Evolutionary conservation across 2,888 invertebrate genomes (phyloP).

Genomic region (Hemaris fuciformis): DNA sequence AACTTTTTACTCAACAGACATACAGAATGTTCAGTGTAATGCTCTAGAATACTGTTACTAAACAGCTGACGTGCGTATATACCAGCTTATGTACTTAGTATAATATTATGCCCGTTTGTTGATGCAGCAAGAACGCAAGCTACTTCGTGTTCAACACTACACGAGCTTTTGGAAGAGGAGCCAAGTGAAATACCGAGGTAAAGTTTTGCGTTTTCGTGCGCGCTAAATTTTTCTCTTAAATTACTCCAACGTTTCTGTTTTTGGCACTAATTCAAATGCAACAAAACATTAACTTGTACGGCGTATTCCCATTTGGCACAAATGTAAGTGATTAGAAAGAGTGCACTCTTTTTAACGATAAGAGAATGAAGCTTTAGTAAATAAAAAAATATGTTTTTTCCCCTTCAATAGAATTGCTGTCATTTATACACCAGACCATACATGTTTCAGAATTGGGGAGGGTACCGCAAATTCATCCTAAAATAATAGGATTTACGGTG

Average conservation of each 20-base stretch:
- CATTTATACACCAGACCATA: too few species aligned
- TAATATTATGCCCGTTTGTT: constrained; percentile 22
- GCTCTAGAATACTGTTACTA: background rate
- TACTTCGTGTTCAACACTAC: constrained; percentile 77
- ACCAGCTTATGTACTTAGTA: background rate
- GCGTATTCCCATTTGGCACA: constrained; percentile 32
- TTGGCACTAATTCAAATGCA: constrained; percentile 46
- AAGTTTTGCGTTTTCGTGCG: constrained; percentile 16
- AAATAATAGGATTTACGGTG: too few species aligned
- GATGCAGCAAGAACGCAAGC: constrained; percentile 73
- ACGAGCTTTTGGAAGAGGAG: constrained; percentile 75
- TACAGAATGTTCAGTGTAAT: background rate
- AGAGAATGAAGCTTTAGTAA: background rate
- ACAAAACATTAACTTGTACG: constrained; percentile 4
- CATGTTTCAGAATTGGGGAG: too few species aligned
- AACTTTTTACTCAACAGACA: background rate
- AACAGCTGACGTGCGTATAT: background rate
- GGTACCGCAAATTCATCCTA: too few species aligned
- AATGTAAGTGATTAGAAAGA: background rate
- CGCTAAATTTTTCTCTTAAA: constrained; percentile 30
- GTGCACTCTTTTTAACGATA: background rate
- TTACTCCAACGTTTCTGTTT: constrained; percentile 29
- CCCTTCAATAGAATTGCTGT: background rate
- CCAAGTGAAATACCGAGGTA: constrained; percentile 78
- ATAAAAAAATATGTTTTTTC: background rate